phyloP scores from a whole-genome alignment of 2,797 vertebrate species.

The Sebastes kiyomatsui region DNA sequence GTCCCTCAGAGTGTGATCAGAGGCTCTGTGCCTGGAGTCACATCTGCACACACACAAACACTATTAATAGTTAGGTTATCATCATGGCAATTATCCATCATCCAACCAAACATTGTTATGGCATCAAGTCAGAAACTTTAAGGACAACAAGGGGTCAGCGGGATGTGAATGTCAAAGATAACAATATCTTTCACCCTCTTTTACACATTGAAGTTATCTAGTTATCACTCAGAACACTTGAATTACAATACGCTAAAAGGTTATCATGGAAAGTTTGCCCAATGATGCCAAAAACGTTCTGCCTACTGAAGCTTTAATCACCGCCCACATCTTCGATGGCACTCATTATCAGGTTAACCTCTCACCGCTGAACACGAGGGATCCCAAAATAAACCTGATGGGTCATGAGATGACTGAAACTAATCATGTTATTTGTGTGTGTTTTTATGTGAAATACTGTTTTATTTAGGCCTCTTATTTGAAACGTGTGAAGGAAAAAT shows the following conservation, averaged over 20 bases:
- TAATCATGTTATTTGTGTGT: neutral
- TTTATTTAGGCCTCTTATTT: too few species aligned
- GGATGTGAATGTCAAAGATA: constrained; percentile 36
- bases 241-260: too few species aligned
- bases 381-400: neutral
- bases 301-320: too few species aligned
- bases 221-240: too few species aligned
- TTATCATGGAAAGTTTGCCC: too few species aligned
- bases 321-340: too few species aligned
- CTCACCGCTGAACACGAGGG: too few species aligned
- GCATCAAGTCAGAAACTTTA: constrained; percentile 29
- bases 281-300: too few species aligned
- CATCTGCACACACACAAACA: constrained; percentile 36
- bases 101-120: constrained; percentile 36
- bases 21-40: constrained; percentile 54
- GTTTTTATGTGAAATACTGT: neutral
- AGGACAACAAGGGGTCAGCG: constrained; percentile 12
- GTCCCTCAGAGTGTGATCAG: neutral
- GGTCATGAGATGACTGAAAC: neutral
- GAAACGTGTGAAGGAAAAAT: neutral
- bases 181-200: neutral
- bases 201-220: neutral
- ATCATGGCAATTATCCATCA: constrained; percentile 39
- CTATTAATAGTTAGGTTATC: constrained; percentile 63
- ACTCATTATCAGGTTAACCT: too few species aligned